Evolutionary conservation across 2,797 vertebrate genomes (phyloP), one percentile per base, ranked within the genome.

Genomic region (Orientallactaga sibirica): DNA sequence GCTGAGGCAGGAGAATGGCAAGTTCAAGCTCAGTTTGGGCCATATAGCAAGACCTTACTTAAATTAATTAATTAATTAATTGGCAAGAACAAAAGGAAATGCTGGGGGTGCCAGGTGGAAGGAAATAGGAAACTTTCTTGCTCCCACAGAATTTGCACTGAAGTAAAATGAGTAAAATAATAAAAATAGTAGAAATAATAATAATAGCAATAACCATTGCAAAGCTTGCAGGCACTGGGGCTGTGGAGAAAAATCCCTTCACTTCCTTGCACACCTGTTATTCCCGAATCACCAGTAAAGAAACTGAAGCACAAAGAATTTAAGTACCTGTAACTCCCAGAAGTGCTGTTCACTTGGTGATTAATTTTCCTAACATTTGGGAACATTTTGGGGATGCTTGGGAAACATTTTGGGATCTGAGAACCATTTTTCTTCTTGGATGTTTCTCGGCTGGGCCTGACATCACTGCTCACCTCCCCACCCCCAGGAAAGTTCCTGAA

Each of bases 331-430:
- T 48, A 80, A 52, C n/a, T 79, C 79, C 62, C 84, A 37, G 29
- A 74, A 93, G 88, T 52, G 22, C 62, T 90, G 77, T 86, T 33
- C 41, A 2, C 73, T 88, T 8, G 1, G 43, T 61, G 83, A 68
- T 83, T 90, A 33, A 27, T 94, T 83, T 88, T 86, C 74, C 87
- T 90, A 92, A 77, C 76, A 67, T 85, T 93, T 64, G 83, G 86
- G 80, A 83, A 66, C 68, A 80, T 78, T 73, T 76, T 55, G 62
- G 64, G 64, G 61, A 75, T 71, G 25, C 79, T 10, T 27, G 37
- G 83, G 86, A 80, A 83, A 66, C 68, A 80, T 78, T 73, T 48
- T 48, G 62, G 68, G 67, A 76, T 91, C 52, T 25, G 37, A 83
- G 52, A 20, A 88, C 33, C 48, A 55, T 81, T 24, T n/a, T 88